Conservation (phyloP, 2,888 invertebrate species). For the Therioaphis trifolii region DNA sequence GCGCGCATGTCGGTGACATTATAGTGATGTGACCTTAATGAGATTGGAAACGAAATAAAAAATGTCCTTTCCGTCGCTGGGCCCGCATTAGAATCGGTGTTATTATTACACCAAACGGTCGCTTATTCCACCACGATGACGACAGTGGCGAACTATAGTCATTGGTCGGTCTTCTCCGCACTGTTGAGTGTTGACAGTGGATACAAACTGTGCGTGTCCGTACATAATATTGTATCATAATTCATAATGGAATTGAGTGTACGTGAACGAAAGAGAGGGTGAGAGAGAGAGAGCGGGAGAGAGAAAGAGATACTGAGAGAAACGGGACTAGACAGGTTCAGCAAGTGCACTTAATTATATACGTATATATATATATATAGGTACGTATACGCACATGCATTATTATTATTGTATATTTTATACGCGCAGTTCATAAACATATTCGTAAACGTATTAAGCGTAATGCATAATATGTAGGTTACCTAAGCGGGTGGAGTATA, state of each 20-base stretch:
- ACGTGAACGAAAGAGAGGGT: not conserved
- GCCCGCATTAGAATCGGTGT: not conserved
- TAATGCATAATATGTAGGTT: constrained; percentile 40
- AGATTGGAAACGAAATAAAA: constrained; percentile 2
- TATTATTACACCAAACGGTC: not conserved
- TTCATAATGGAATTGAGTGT: too few relatives aligned
- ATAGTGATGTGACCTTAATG: constrained; percentile 22
- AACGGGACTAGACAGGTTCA: constrained; percentile 49
- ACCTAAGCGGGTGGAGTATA: constrained; percentile 36
- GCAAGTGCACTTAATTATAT: constrained; percentile 24
- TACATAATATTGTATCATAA: too few relatives aligned
- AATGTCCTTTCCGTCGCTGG: constrained; percentile 17
- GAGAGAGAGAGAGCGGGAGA: not conserved
- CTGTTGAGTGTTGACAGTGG: too few relatives aligned
- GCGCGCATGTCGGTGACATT: not conserved
- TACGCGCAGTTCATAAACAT: not conserved
- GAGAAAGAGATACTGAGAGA: too few relatives aligned
- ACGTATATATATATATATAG: not conserved
- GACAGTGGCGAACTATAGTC: not conserved
- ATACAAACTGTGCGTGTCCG: too few relatives aligned
- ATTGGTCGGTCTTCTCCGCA: not conserved
- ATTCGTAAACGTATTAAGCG: not conserved
- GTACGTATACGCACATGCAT: not conserved
- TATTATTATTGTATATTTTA: constrained; percentile 18
- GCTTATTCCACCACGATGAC: not conserved